Evolutionary conservation across 1,140 invertebrate species (phyloP), one percentile per base, ranked within the genome.

Genomic region (Globodera rostochiensis): DNA sequence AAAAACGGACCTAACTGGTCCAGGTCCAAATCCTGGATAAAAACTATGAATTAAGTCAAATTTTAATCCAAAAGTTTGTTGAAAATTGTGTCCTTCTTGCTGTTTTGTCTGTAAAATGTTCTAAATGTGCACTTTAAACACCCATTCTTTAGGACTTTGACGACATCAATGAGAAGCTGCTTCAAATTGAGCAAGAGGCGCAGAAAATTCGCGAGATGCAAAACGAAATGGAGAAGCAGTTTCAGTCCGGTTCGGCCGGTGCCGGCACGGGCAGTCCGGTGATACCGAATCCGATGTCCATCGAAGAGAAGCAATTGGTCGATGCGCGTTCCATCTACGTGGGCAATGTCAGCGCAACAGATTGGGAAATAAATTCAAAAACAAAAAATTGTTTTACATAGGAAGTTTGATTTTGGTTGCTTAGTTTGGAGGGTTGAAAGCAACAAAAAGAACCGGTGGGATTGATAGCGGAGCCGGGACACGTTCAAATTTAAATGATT

Each of bases 281-380:
- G 45, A 36, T 46, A 8, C 83, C 47, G 21, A 66, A 49, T 66
- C 78, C 60, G 53, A 19, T 87, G 47, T 83, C 86, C 57, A 74
- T 85, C 36, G 91, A 92, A 91, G 97, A 99, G 90, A 98, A 98
- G 92, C 94, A 96, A 90, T 96, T 98, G 92, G 94, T 96, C 60
- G 98, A 99, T 92, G 94, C 94, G 85, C 93, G 97, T 86, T 98
- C 96, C 71, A 94, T 99, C 85, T 99, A 98, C 92, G 96, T 99
- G 82, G 97, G 97, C 85, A 99, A 99, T 93, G 97, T 97, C n/a
- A 67, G 84, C 57, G n/a, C 21, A 80, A 21, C 21, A 50, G 21
- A 53, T 80, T 80, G 6, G 46, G 4, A 49, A 13, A n/a, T 81
- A 49, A 6, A 75, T 75, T 70, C 11, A 21, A n/a, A n/a, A n/a